Conservation (phyloP, 2,888 invertebrate genomes). For the Pilophorus perplexus region DNA sequence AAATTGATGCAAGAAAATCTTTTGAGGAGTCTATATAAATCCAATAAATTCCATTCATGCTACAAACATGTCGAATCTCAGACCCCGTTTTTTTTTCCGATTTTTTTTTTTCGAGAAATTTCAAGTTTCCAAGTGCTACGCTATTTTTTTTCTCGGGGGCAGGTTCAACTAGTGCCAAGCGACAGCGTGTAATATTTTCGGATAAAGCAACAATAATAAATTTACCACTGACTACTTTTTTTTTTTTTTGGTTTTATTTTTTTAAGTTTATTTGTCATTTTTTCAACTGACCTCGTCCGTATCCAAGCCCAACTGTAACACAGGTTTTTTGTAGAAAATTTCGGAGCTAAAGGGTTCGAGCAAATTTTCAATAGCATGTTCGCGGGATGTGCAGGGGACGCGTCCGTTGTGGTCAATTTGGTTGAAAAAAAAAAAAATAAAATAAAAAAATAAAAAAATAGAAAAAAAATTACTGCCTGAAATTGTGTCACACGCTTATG, state of each 20-base stretch:
- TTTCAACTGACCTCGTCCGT: constrained; percentile 73
- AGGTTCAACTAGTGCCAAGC: constrained; percentile 44
- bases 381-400: too few species aligned
- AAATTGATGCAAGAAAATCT: constrained; percentile 20
- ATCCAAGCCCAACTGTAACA: constrained; percentile 85
- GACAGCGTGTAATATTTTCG: constrained; percentile 40
- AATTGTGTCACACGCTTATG: too few species aligned
- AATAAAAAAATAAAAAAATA: too few species aligned
- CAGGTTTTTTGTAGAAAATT: constrained; percentile 9
- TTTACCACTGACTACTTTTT: constrained; percentile 39
- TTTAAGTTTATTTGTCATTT: too few species aligned
- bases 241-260: too few species aligned
- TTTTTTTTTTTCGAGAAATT: constrained; percentile 5
- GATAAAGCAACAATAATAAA: constrained; percentile 38
- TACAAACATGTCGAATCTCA: constrained; percentile 34
- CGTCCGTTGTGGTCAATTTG: too few species aligned
- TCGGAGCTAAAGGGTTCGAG: too few species aligned
- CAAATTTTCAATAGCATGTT: too few species aligned
- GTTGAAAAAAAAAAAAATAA: too few species aligned
- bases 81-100: constrained; percentile 14
- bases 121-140: neutral
- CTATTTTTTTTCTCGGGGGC: constrained; percentile 13
- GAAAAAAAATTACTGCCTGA: too few species aligned
- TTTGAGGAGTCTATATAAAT: neutral
- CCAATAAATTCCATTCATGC: constrained; percentile 28